Evolutionary conservation across 2,888 invertebrate genomes (phyloP), one percentile per base, ranked within the genome.

Genomic region (Anodontia alba): DNA sequence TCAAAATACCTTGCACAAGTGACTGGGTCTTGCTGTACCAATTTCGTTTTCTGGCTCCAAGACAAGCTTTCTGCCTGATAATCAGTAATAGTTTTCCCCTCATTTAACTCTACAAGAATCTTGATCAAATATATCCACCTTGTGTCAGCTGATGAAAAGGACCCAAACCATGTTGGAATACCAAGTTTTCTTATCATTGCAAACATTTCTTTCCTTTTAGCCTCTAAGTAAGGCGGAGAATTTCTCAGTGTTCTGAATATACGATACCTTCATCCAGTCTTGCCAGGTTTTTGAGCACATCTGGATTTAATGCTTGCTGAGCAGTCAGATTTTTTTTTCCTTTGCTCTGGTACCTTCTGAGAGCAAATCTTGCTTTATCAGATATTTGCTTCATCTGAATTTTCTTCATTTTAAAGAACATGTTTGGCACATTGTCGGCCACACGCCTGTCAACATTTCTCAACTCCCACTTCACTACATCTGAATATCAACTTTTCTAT

Each of bases 191-290:
- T 12, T 15, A 46, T 46, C 46, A 46, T 46, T 46, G 46, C 46
- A 46, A 46, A 46, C 15, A 46, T 20, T 12, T 46, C 46, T 17
- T 46, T 46, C 17, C n/a, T 46, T 46, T 17, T 78, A 75, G 26
- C 86, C 84, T 78, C 84, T 33, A 76, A 71, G 31, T 83, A 80
- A 36, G 80, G 54, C 33, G 77, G 77, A n/a, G 72, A 81, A 68
- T 83, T 82, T 51, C 84, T 69, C 0, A 85, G 62, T 26, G 71
- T 72, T 49, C 72, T 68, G 38, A 85, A 87, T 33, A n/a, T n/a
- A n/a, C n/a, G n/a, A n/a, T n/a, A 93, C 92, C 90, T 71, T 90
- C 87, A 70, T 90, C 90, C 88, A 91, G 87, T 66, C 94, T 70
- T 0, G 80, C 81, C 43, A 86, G 92, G n/a, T 54, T 51, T 81